These are phyloP conservation scores for Aphidius ervi DNA, from an alignment of 1,140 invertebrate genomes.

Conservation along the genomic window DNA sequence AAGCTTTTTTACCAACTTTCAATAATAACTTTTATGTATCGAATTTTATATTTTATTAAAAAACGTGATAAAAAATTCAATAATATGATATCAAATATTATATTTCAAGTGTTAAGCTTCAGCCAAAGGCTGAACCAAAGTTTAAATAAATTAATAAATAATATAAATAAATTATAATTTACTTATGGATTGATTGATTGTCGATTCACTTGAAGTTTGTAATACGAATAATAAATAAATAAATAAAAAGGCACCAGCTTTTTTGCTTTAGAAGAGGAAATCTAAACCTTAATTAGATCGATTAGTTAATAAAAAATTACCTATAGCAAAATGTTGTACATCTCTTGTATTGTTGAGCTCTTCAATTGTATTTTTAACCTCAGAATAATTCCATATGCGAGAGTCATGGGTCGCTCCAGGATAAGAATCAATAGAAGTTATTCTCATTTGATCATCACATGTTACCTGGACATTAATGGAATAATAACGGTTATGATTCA, in stretches of 20 bases:
- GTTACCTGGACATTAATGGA: slow-evolving; percentile 12
- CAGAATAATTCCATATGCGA: slow-evolving; percentile 13
- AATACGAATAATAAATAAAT: no score
- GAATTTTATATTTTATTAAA: no score
- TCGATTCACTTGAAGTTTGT: background rate
- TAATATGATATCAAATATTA: no score
- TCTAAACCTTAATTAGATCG: background rate
- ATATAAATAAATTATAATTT: no score
- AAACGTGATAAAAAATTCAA: no score
- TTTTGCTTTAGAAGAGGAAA: background rate
- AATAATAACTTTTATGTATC: background rate
- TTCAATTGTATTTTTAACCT: slow-evolving; percentile 7
- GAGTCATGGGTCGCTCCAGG: slow-evolving; percentile 11
- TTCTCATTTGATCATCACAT: slow-evolving; percentile 7
- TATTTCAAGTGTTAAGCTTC: no score
- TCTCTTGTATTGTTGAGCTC: slow-evolving; percentile 1
- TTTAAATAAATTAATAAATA: no score
- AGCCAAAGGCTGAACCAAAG: no score
- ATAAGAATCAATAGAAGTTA: slow-evolving; percentile 10
- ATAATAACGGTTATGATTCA: slow-evolving; percentile 5
- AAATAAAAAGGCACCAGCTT: no score
- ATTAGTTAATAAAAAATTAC: slow-evolving; percentile 1
- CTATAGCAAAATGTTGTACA: slow-evolving; percentile 1
- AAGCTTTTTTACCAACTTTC: background rate
- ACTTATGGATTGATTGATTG: background rate